phyloP scores from a whole-genome alignment of 2,113 vertebrate genomes.

The Uria aalge region DNA sequence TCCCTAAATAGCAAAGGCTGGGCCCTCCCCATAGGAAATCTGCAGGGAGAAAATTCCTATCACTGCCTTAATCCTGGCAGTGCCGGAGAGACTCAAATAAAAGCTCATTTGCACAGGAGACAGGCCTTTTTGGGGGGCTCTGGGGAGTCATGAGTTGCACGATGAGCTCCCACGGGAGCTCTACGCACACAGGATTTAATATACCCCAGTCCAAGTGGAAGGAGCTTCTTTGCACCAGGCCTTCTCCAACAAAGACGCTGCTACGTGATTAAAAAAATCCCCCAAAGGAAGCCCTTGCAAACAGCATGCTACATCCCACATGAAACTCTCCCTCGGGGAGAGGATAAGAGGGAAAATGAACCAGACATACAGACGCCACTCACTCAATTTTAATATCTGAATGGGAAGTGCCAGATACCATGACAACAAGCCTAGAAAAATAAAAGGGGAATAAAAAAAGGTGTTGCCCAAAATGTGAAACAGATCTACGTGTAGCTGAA shows the following conservation, averaged over 20 bases:
- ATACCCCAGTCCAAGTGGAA: not conserved
- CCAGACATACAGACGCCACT: constrained; percentile 54
- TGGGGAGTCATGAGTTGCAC: not conserved
- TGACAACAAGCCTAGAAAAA: constrained; percentile 52
- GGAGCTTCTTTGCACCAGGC: not conserved
- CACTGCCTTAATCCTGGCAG: not conserved
- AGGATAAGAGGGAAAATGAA: constrained; percentile 38
- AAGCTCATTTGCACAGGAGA: not conserved
- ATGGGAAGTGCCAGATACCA: constrained; percentile 47
- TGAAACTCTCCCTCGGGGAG: constrained; percentile 37
- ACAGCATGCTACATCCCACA: constrained; percentile 21
- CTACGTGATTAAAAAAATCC: not conserved
- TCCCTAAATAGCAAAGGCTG: not conserved
- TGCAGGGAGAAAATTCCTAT: not conserved
- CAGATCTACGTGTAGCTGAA: not conserved
- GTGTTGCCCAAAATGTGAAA: not conserved
- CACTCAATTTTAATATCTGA: constrained; percentile 60
- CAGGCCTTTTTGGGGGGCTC: not conserved
- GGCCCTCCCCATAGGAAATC: not conserved
- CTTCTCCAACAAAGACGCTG: not conserved
- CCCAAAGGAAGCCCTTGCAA: constrained; percentile 43
- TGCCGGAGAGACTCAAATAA: not conserved
- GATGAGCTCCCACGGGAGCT: not conserved
- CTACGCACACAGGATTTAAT: not conserved
- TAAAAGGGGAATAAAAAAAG: not conserved